phyloP scores from a whole-genome alignment of 1,140 invertebrate genomes.

The Micrasema minimum region DNA sequence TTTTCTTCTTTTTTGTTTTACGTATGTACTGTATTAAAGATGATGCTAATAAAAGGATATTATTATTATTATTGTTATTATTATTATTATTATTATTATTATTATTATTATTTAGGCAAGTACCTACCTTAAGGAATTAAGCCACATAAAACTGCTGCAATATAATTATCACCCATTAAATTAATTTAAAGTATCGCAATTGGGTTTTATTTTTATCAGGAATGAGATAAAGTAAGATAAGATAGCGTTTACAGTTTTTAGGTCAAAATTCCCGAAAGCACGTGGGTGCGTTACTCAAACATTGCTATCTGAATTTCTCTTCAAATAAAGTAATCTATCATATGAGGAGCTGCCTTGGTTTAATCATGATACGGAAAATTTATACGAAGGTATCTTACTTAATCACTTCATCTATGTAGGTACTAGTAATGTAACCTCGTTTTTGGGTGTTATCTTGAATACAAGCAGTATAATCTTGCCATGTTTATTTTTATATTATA shows the following conservation, averaged over 20 bases:
- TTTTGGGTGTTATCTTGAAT: background rate
- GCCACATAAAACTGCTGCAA: no score
- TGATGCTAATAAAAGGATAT: no score
- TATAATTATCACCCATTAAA: background rate
- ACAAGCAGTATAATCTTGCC: no score
- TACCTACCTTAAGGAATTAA: no score
- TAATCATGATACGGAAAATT: conserved; percentile 11
- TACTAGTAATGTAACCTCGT: conserved; percentile 13
- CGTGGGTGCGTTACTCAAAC: conserved; percentile 15
- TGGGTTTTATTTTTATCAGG: background rate
- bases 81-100: no score
- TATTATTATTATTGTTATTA: no score
- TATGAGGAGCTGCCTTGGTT: conserved; percentile 2
- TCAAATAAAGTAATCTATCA: conserved; percentile 18
- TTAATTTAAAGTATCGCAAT: background rate
- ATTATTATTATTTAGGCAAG: no score
- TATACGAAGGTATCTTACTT: conserved; percentile 5
- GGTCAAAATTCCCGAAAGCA: background rate
- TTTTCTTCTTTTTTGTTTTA: no score
- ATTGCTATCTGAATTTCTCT: conserved; percentile 7
- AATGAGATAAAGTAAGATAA: conserved; percentile 5
- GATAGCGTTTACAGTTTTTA: conserved; percentile 15
- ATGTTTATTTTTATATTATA: no score
- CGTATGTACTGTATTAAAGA: no score
- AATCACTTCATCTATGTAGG: conserved; percentile 8